Evolutionary conservation across 2,888 invertebrate genomes (phyloP), one percentile per base, ranked within the genome.

Genomic region (Drosophila nigricruria): DNA sequence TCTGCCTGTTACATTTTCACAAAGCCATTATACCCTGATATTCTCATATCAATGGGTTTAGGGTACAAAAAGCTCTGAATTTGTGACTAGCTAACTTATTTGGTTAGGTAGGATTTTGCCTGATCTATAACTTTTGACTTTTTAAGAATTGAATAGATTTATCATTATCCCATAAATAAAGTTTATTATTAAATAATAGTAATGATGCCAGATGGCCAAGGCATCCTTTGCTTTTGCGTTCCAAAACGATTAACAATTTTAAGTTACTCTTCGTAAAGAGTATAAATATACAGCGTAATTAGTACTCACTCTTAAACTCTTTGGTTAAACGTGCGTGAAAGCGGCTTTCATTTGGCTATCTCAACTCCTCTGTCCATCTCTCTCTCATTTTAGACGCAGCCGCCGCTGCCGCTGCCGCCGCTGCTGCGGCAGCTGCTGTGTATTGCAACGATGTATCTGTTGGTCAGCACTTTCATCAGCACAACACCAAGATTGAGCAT

Each of bases 401-500:
- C n/a, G 69, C 82, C 57, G 78, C 82, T 40, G 75, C 81, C 42
- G 82, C 82, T 36, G 79, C 81, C 43, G 89, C 79, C 8, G 86
- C 82, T 34, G 82, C 79, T 18, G 81, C 84, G 32, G 81, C 81
- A 74, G 91, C 92, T 49, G 78, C 85, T 38, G 78, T 83, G 30
- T 92, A 91, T 72, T 90, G 92, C 74, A 90, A 75, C 49, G 91
- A 91, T 68, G 78, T 89, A 12, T 73, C 92, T 45, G 73, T 68
- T 56, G 88, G 82, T n/a, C 85, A 85, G 68, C 90, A 87, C 43
- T 87, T 87, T 34, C 86, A 83, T 43, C 86, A 77, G 56, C 85
- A 90, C 52, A 92, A 89, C 63, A 91, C 91, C 6, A 92, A 92
- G 80, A 85, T 91, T 36, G 93, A 93, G 76, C 91, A 92, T 80